Percentiles rank a stretch among this genome's conserved stretches.
phyloP scores from a whole-genome alignment of 1,140 invertebrate genomes.

The Heliconius hermathena region DNA sequence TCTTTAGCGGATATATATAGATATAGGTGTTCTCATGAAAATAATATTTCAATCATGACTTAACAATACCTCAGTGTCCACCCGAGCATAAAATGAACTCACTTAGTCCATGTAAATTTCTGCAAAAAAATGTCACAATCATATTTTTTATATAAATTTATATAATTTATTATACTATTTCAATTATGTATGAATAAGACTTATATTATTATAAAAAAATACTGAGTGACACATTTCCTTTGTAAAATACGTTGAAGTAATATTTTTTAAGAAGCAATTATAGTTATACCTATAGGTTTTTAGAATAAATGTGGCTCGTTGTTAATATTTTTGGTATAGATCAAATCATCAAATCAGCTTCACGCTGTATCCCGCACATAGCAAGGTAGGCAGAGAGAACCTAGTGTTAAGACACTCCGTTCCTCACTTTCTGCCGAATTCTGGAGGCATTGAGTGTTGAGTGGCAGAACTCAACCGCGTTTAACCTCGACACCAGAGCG shows the following conservation, averaged over 20 bases:
- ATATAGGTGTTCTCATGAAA: not conserved
- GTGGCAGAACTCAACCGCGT: too few relatives aligned
- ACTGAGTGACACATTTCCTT: not conserved
- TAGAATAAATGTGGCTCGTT: too few relatives aligned
- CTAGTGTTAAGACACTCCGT: too few relatives aligned
- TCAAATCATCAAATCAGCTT: too few relatives aligned
- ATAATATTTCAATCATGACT: not conserved
- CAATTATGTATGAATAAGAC: not conserved
- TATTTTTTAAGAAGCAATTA: too few relatives aligned
- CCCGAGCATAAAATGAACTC: constrained; percentile 2
- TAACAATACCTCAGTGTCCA: not conserved
- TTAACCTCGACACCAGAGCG: too few relatives aligned
- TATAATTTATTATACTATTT: not conserved
- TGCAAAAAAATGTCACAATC: not conserved
- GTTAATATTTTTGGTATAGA: too few relatives aligned
- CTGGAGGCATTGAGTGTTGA: too few relatives aligned
- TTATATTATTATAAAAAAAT: not conserved
- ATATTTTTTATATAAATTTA: not conserved
- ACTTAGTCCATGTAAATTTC: not conserved
- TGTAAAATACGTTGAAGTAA: not conserved
- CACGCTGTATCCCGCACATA: too few relatives aligned
- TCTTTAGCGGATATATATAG: not conserved
- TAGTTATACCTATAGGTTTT: too few relatives aligned
- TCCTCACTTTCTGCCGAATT: too few relatives aligned
- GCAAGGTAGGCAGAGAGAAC: too few relatives aligned